These are phyloP conservation scores for Corythornis cristatus DNA, from an alignment of 2,113 vertebrate genomes.

Conservation along the genomic window DNA sequence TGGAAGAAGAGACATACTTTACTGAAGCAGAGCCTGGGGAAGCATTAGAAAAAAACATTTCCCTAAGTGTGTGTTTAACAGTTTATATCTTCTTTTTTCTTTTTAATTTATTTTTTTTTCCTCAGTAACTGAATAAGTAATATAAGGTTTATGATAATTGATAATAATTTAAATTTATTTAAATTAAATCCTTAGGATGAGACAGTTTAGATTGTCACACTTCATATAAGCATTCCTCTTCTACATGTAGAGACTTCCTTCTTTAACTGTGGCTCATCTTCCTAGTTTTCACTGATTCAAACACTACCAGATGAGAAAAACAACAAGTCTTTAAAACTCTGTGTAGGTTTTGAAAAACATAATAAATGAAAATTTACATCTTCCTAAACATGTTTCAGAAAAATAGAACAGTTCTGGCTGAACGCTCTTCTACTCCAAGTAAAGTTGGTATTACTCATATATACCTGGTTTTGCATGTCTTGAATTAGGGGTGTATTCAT, in stretches of 20 bases:
- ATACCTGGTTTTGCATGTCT: not conserved
- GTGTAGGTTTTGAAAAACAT: not conserved
- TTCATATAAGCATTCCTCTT: not conserved
- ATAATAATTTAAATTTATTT: not conserved
- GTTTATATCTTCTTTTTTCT: not conserved
- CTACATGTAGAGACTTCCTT: not conserved
- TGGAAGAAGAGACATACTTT: not conserved
- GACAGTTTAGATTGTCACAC: not conserved
- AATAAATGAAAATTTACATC: not conserved
- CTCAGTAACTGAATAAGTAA: not conserved
- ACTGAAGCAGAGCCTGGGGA: not conserved
- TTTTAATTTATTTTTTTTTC: not conserved
- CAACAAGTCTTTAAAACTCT: not conserved
- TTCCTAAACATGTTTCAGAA: not conserved
- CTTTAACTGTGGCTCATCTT: not conserved
- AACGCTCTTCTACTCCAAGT: not conserved
- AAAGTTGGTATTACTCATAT: not conserved
- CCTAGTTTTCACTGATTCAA: not conserved
- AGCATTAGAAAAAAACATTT: not conserved
- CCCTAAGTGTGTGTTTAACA: not conserved
- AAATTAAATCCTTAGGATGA: not conserved
- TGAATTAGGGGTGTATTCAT: not conserved
- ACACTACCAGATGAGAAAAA: not conserved
- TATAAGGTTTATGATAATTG: not conserved
- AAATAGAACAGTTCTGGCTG: not conserved